A percentile compares a stretch with the other conserved stretches of the same genome.
These are phyloP conservation scores for Turnix velox DNA, from an alignment of 2,113 vertebrate species.

Conservation along the genomic window DNA sequence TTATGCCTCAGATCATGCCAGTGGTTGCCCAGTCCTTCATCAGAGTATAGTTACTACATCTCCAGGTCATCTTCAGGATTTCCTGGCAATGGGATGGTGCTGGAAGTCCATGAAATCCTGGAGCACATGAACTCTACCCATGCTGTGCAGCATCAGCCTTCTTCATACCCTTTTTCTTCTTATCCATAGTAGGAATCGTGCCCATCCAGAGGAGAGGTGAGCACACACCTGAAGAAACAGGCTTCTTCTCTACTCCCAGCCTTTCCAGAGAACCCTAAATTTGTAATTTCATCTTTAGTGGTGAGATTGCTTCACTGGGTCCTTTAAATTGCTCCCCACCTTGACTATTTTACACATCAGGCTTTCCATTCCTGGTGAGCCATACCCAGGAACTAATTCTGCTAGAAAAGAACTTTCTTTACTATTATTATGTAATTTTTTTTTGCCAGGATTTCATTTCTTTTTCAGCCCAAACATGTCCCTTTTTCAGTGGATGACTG, in stretches of 20 bases:
- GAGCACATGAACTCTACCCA: background rate
- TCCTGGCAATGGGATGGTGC: background rate
- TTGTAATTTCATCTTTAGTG: background rate
- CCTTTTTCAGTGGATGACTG: background rate
- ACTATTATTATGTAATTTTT: background rate
- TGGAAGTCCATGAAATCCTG: no score
- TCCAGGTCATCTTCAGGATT: background rate
- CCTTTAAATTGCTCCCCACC: background rate
- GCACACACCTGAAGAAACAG: background rate
- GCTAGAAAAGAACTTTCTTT: background rate
- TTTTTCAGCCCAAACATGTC: background rate
- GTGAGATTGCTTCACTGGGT: background rate
- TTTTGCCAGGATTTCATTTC: background rate
- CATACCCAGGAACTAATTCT: background rate
- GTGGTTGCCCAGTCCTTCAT: background rate
- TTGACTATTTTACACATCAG: background rate
- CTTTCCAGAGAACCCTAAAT: background rate
- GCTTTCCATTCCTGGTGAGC: background rate
- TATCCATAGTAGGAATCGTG: background rate
- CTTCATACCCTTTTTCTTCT: background rate
- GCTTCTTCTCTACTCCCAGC: background rate
- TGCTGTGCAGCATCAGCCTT: accelerated
- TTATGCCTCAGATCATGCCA: background rate
- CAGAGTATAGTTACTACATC: background rate
- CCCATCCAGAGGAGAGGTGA: accelerated